These are phyloP conservation scores for Amia ocellicauda DNA, from an alignment of 2,113 vertebrate genomes.

Conservation along the genomic window DNA sequence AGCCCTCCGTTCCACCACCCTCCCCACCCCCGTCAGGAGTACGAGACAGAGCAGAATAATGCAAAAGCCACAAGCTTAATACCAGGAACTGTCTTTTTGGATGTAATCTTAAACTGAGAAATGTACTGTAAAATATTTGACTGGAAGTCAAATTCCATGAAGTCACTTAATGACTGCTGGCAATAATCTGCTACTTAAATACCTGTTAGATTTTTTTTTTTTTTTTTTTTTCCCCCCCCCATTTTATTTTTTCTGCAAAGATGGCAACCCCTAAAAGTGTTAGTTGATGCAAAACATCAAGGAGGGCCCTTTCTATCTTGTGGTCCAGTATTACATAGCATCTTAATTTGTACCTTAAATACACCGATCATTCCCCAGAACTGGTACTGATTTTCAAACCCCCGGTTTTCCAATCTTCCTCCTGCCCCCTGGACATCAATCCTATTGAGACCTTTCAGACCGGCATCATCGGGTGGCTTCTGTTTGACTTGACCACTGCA, in stretches of 20 bases:
- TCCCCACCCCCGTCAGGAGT: constrained; percentile 32
- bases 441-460: constrained; percentile 6
- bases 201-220: too few relatives aligned
- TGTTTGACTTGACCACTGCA: constrained; percentile 37
- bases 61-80: not conserved
- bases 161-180: too few relatives aligned
- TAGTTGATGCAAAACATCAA: not conserved
- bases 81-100: constrained; percentile 6
- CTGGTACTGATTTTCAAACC: not conserved
- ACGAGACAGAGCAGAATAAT: not conserved
- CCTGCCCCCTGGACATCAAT: not conserved
- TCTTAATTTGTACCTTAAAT: not conserved
- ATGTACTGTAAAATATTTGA: too few relatives aligned
- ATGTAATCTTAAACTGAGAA: too few relatives aligned
- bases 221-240: not conserved
- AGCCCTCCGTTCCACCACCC: constrained; percentile 30
- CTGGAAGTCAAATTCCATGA: too few relatives aligned
- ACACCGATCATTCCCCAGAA: not conserved
- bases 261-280: not conserved
- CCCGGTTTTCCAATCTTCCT: not conserved
- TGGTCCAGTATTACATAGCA: not conserved
- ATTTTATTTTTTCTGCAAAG: constrained; percentile 2
- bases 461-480: constrained; percentile 28
- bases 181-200: too few relatives aligned
- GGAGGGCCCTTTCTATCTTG: not conserved